A percentile compares a stretch with the other conserved stretches of the same genome.
Conservation (phyloP, 2,113 vertebrate genomes). For the Trichechus manatus region DNA sequence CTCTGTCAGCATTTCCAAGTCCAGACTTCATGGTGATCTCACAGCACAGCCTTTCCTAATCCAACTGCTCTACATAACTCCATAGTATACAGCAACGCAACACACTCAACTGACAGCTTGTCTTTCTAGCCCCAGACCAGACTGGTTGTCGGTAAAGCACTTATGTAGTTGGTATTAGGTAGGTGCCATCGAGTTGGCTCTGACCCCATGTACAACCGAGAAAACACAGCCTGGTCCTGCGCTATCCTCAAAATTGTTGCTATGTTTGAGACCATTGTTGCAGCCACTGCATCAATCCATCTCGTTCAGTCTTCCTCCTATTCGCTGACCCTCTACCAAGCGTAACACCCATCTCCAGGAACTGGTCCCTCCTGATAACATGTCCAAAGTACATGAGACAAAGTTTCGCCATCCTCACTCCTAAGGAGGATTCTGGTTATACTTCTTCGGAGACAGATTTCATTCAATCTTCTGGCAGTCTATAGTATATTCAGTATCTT, state of each 20-base stretch:
- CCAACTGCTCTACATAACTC: neutral
- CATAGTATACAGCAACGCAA: accelerated
- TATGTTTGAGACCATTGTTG: neutral
- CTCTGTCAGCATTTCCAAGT: neutral
- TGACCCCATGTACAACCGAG: neutral
- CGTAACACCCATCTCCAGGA: neutral
- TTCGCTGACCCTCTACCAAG: neutral
- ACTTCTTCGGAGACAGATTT: too few relatives aligned
- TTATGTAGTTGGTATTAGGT: neutral
- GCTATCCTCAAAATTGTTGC: neutral
- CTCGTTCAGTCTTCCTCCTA: neutral
- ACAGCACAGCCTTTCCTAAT: too few relatives aligned
- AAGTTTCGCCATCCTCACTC: too few relatives aligned
- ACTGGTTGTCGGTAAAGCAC: neutral
- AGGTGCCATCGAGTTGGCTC: neutral
- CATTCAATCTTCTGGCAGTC: too few relatives aligned
- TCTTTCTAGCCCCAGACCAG: neutral
- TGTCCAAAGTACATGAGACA: too few relatives aligned
- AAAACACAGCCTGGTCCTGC: neutral
- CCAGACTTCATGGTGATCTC: neutral
- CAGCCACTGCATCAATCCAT: neutral
- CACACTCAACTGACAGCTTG: neutral
- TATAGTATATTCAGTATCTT: too few relatives aligned
- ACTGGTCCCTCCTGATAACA: neutral
- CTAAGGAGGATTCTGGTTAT: too few relatives aligned